Evolutionary conservation across 2,888 invertebrate genomes (phyloP).

Genomic region (Heteromyza rotundicornis): DNA sequence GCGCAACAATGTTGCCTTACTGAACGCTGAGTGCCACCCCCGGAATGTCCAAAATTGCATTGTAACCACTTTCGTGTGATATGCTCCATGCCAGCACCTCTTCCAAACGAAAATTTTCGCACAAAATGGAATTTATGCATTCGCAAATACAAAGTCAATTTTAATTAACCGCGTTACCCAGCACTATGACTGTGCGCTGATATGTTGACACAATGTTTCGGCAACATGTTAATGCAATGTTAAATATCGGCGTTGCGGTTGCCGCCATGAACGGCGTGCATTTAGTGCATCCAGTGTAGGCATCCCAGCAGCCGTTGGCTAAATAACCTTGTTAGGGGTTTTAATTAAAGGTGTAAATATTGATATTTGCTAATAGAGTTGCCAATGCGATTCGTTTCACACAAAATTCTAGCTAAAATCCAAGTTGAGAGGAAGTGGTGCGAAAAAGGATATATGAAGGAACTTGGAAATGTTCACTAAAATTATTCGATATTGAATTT

Average conservation of each 20-base stretch:
- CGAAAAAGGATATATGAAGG: no score
- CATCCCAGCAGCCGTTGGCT: constrained; percentile 22
- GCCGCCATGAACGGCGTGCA: not conserved
- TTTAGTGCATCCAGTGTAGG: constrained; percentile 5
- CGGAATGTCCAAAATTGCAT: no score
- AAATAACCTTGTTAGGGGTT: constrained; percentile 63
- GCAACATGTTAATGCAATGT: constrained; percentile 41
- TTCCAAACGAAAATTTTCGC: no score
- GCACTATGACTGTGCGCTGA: not conserved
- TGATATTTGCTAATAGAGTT: constrained; percentile 43
- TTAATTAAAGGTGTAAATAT: constrained; percentile 63
- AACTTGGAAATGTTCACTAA: no score
- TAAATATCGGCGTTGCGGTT: constrained; percentile 32
- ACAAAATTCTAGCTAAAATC: no score
- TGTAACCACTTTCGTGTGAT: no score
- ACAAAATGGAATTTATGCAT: constrained; percentile 34
- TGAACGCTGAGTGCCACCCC: no score
- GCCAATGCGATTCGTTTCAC: not conserved
- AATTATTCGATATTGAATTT: no score
- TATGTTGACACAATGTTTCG: constrained; percentile 31
- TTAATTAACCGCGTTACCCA: constrained; percentile 40
- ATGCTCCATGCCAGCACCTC: no score
- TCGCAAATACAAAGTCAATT: constrained; percentile 43
- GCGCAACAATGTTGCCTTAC: no score
- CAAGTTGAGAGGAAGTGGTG: not conserved